Percentiles rank a stretch among this genome's conserved stretches.
Conservation (phyloP, 1,140 invertebrate genomes). For the Oreohelix idahoensis region DNA sequence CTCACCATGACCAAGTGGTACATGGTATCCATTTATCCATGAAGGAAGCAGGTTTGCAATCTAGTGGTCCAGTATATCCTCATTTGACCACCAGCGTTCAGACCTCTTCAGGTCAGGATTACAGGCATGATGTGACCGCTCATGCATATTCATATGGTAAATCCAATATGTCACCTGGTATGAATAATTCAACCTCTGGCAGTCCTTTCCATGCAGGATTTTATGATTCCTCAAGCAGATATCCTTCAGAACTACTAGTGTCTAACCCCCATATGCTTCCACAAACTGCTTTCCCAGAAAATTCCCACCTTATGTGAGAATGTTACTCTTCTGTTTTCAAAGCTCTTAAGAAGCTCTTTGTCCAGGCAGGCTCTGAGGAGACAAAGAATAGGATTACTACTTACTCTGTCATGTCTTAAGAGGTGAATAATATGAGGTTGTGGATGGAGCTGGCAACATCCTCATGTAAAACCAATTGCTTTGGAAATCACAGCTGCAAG, state of each 20-base stretch:
- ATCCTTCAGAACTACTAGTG: neutral
- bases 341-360: too few relatives aligned
- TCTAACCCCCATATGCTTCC: conserved; percentile 30
- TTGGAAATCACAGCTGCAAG: too few relatives aligned
- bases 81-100: conserved; percentile 10
- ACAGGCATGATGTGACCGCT: conserved; percentile 4
- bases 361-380: too few relatives aligned
- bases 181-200: conserved; percentile 1
- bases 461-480: too few relatives aligned
- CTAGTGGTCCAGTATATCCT: neutral
- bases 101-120: neutral
- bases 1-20: neutral
- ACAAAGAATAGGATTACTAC: too few relatives aligned
- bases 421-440: too few relatives aligned
- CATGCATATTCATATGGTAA: conserved; percentile 18
- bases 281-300: conserved; percentile 39
- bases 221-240: neutral
- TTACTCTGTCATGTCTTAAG: too few relatives aligned
- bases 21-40: neutral
- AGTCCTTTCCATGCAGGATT: neutral
- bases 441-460: too few relatives aligned
- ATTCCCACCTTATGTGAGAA: conserved; percentile 16
- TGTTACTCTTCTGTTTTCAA: too few relatives aligned
- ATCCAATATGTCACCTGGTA: conserved; percentile 14
- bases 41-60: neutral